Percentiles rank a stretch among this genome's conserved stretches.
Conservation (phyloP, 1,140 invertebrate genomes). For the Papilio helenus region DNA sequence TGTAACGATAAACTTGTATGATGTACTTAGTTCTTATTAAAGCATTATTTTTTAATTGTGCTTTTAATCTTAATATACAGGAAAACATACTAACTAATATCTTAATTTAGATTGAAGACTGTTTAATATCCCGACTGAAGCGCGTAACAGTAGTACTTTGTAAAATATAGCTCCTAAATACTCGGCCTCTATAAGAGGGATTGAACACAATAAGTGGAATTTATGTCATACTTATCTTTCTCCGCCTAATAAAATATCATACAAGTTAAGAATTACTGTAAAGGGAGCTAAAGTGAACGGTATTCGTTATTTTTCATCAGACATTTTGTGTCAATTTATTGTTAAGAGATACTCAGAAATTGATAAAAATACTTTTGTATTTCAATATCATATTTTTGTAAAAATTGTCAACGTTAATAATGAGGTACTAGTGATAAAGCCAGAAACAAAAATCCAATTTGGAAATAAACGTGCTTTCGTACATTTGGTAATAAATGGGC, state of each 20-base stretch:
- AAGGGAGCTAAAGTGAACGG: not conserved
- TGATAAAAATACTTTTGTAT: not conserved
- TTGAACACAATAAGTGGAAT: not conserved
- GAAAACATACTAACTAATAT: too few relatives aligned
- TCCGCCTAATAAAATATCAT: not conserved
- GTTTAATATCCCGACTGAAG: not conserved
- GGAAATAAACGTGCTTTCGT: not conserved
- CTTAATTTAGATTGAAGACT: too few relatives aligned
- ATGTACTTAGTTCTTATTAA: too few relatives aligned
- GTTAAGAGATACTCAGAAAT: not conserved
- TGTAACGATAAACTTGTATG: too few relatives aligned
- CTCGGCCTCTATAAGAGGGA: not conserved
- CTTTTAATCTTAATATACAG: too few relatives aligned
- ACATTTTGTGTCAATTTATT: not conserved
- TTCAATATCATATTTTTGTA: not conserved
- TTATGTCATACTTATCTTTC: not conserved
- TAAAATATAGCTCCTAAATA: not conserved
- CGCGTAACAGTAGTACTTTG: not conserved
- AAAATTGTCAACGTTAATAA: not conserved
- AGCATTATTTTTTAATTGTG: too few relatives aligned
- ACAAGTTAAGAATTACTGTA: not conserved
- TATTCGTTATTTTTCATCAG: not conserved
- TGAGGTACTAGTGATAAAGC: not conserved
- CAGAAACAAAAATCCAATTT: not conserved
- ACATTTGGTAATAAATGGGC: conserved; percentile 7